Evolutionary conservation across 2,888 invertebrate genomes (phyloP), one percentile per base, ranked within the genome.

Genomic region (Lydus trimaculatus): DNA sequence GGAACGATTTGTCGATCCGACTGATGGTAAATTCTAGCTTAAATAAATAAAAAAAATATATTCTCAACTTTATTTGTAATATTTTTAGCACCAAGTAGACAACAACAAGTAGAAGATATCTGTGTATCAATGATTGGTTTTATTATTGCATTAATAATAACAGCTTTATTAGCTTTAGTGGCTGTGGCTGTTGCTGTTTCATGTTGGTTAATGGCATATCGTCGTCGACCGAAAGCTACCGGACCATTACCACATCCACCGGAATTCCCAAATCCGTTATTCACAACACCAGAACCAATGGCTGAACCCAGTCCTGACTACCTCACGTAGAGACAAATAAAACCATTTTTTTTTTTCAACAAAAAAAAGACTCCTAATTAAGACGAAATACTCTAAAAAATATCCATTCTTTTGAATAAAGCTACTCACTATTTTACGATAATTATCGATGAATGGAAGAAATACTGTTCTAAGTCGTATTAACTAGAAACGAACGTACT

Each of bases 161-260:
- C 97, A 75, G 96, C 96, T 62, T 89, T 97, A 72, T 86, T 97
- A 81, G 96, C 97, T 68, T 88, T 97, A 73, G 96, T 97, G 69
- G 96, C 97, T 67, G 96, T 97, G 67, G 97, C 97, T 31, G 94
- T 97, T 63, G 96, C 96, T 67, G 96, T 97, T 68, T 96, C 96
- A 72, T 97, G 97, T 86, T 97, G 97, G 97, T 89, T 97, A 75
- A 94, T 97, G 91, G 97, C 97, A 78, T 96, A 96, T 87, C 87
- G 96, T 76, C 90, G 96, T 78, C 90, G 94, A 82, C 94, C 96
- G 64, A 95, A 95, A 81, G 90, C 94, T 63, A 91, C 94, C 73
- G 96, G 96, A 52, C 97, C 97, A 60, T 88, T 97, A 80, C 96
- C 97, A 75, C 97, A 97, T 88, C 97, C 97, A 76, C 94, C 96